Conservation (phyloP, 2,888 invertebrate genomes). For the Mechanitis mazaeus region DNA sequence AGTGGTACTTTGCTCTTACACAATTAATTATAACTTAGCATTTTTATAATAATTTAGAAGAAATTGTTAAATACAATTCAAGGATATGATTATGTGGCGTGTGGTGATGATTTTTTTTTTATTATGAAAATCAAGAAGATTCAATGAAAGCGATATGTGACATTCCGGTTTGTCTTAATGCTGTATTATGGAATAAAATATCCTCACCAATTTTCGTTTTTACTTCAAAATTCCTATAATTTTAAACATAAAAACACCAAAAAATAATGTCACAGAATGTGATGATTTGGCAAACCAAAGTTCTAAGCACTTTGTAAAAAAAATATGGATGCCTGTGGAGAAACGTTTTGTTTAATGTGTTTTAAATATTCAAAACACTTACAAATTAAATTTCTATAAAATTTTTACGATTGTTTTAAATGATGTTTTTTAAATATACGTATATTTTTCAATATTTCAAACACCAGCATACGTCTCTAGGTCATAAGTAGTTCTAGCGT, state of each 20-base stretch:
- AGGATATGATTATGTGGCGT: conserved; percentile 62
- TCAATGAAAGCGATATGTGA: conserved; percentile 70
- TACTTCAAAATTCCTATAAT: conserved; percentile 32
- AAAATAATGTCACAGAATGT: too few species aligned
- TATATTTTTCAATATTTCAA: too few species aligned
- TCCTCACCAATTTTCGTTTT: conserved; percentile 70
- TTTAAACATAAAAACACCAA: background rate
- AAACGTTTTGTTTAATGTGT: too few species aligned
- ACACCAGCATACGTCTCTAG: too few species aligned
- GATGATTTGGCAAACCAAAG: too few species aligned
- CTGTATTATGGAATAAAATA: conserved; percentile 78
- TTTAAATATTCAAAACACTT: too few species aligned
- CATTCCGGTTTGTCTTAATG: conserved; percentile 77
- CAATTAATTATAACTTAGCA: conserved; percentile 76
- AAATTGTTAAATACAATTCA: conserved; percentile 68
- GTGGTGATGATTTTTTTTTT: conserved; percentile 67
- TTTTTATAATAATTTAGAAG: conserved; percentile 76
- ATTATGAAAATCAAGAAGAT: conserved; percentile 62
- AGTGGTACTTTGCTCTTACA: conserved; percentile 70
- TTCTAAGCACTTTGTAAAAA: too few species aligned
- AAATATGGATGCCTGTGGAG: too few species aligned
- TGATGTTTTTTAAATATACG: too few species aligned
- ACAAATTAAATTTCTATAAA: too few species aligned
- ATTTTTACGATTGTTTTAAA: too few species aligned
- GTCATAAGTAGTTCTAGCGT: too few species aligned